phyloP scores from a whole-genome alignment of 2,113 vertebrate genomes.

The Pygoscelis adeliae region DNA sequence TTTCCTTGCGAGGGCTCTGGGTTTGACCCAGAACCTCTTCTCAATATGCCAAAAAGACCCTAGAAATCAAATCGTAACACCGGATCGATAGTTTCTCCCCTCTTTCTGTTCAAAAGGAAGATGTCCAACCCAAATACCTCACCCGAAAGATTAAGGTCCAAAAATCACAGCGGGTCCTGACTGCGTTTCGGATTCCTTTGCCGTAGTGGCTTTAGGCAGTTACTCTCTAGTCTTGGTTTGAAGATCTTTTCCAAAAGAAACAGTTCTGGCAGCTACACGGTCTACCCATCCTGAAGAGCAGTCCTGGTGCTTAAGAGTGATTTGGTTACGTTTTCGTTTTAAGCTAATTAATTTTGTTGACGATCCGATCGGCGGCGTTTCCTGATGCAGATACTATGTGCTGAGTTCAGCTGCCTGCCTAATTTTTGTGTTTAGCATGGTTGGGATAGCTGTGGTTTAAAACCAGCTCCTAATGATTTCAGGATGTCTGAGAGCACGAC shows the following conservation, averaged over 20 bases:
- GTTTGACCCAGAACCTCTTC: neutral
- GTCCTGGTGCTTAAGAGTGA: neutral
- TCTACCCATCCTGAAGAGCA: neutral
- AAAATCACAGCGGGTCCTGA: neutral
- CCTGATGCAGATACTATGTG: neutral
- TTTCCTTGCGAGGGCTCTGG: neutral
- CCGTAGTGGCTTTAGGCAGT: neutral
- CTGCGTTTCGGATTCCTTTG: neutral
- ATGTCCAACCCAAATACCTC: neutral
- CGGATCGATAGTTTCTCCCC: neutral
- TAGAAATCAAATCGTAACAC: neutral
- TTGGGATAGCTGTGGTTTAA: neutral
- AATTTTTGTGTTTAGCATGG: neutral
- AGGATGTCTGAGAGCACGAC: constrained; percentile 32
- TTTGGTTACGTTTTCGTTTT: neutral
- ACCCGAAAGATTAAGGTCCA: neutral
- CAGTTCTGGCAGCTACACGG: neutral
- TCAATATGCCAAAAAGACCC: neutral
- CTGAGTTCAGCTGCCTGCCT: constrained; percentile 47
- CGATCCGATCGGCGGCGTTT: neutral
- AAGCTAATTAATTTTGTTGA: neutral
- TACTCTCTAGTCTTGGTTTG: neutral
- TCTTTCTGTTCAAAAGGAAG: neutral
- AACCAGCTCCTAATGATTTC: constrained; percentile 35
- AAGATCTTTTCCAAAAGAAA: neutral